phyloP scores from a whole-genome alignment of 1,140 invertebrate species.

The Zaprionus africanus region DNA sequence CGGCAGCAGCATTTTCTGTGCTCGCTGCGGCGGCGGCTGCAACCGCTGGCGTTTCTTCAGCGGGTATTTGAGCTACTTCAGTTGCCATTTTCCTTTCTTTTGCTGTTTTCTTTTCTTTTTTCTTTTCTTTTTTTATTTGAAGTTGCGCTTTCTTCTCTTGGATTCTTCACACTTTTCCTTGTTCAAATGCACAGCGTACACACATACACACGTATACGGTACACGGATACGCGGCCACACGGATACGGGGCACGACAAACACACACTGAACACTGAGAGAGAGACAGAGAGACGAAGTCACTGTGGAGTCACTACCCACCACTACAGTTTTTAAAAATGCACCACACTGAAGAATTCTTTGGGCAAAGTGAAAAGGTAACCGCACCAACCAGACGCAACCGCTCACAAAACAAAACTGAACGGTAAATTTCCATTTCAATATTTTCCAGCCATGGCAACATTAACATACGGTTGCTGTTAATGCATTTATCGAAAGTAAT shows the following conservation, averaged over 20 bases:
- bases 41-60: slow-evolving; percentile 85
- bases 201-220: slow-evolving; percentile 48
- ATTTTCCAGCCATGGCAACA: slow-evolving; percentile 53
- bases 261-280: slow-evolving; percentile 30
- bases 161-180: slow-evolving; percentile 76
- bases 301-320: slow-evolving; percentile 55
- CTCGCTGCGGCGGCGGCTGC: slow-evolving; percentile 87
- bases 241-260: slow-evolving; percentile 35
- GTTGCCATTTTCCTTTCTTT: slow-evolving; percentile 87
- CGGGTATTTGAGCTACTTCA: slow-evolving; percentile 88
- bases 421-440: slow-evolving; percentile 53
- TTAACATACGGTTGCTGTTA: slow-evolving; percentile 36
- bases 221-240: slow-evolving; percentile 47
- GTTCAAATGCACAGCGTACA: slow-evolving; percentile 57
- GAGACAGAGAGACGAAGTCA: slow-evolving; percentile 48
- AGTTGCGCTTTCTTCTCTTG: slow-evolving; percentile 71
- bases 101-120: slow-evolving; percentile 32
- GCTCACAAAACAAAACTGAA: slow-evolving; percentile 60
- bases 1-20: slow-evolving; percentile 84
- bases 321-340: slow-evolving; percentile 63
- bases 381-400: slow-evolving; percentile 62
- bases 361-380: slow-evolving; percentile 47
- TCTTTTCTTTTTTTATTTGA: slow-evolving; percentile 33
- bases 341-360: slow-evolving; percentile 46
- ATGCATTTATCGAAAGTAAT: slow-evolving; percentile 8